phyloP scores from a whole-genome alignment of 2,888 invertebrate species.

The Aporophyla lueneburgensis region DNA sequence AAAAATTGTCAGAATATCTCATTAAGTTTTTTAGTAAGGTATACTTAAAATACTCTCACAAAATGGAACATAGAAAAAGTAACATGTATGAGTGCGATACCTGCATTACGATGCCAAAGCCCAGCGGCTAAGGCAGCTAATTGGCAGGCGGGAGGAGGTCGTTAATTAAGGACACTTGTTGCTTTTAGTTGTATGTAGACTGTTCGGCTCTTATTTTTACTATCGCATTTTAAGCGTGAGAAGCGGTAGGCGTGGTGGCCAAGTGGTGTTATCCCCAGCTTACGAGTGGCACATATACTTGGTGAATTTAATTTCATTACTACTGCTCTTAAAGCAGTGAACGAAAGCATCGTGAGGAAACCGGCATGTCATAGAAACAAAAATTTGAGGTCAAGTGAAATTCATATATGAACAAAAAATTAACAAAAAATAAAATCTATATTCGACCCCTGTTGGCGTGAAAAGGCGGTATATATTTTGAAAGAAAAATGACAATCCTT shows the following conservation, averaged over 20 bases:
- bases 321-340: not conserved
- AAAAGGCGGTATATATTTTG: not conserved
- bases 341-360: not conserved
- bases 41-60: not conserved
- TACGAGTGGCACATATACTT: not conserved
- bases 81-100: not conserved
- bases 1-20: not conserved
- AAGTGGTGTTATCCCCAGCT: not conserved
- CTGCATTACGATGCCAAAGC: not conserved
- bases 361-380: not conserved
- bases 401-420: too few species aligned
- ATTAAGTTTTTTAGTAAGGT: not conserved
- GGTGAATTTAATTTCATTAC: not conserved
- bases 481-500: not conserved
- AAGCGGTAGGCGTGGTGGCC: not conserved
- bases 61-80: not conserved
- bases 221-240: not conserved
- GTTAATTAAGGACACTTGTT: slow-evolving; percentile 2
- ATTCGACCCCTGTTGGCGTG: not conserved
- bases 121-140: not conserved
- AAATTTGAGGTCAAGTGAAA: too few species aligned
- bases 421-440: too few species aligned
- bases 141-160: not conserved
- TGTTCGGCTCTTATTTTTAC: not conserved
- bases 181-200: not conserved